Conservation (phyloP, 2,797 vertebrate species). For the Aythya fuligula region DNA sequence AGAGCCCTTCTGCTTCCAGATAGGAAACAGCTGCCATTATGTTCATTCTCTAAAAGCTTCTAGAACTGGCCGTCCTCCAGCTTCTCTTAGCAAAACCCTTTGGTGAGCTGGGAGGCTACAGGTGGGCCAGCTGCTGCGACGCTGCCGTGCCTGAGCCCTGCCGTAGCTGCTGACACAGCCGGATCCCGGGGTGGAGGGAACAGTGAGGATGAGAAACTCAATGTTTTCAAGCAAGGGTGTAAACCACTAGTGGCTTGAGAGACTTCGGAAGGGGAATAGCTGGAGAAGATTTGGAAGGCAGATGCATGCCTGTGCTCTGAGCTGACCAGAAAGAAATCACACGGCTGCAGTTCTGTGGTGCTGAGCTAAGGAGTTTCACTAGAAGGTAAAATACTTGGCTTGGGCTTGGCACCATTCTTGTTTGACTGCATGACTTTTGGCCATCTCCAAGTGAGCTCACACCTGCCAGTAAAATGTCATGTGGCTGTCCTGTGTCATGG, state of each 20-base stretch:
- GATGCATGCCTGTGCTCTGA: neutral
- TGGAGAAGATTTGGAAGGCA: neutral
- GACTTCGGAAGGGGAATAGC: neutral
- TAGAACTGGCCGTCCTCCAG: constrained; percentile 35
- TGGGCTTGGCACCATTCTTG: neutral
- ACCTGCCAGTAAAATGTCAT: neutral
- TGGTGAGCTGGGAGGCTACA: neutral
- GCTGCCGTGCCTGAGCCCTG: neutral
- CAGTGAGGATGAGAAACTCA: neutral
- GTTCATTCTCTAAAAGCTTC: neutral
- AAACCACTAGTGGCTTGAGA: neutral
- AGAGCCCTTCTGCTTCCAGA: constrained; percentile 10
- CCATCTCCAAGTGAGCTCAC: neutral
- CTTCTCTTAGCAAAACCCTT: constrained; percentile 33
- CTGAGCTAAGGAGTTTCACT: neutral
- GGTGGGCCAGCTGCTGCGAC: neutral
- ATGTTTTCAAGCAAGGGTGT: neutral
- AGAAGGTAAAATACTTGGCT: neutral
- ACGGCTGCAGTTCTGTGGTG: neutral
- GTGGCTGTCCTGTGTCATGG: neutral
- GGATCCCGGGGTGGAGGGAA: neutral
- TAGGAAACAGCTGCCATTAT: constrained; percentile 52
- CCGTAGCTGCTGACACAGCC: fast-evolving
- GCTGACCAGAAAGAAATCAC: neutral
- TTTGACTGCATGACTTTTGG: neutral